These are phyloP conservation scores for Ammospiza nelsoni DNA, from an alignment of 2,113 vertebrate species.

Conservation along the genomic window DNA sequence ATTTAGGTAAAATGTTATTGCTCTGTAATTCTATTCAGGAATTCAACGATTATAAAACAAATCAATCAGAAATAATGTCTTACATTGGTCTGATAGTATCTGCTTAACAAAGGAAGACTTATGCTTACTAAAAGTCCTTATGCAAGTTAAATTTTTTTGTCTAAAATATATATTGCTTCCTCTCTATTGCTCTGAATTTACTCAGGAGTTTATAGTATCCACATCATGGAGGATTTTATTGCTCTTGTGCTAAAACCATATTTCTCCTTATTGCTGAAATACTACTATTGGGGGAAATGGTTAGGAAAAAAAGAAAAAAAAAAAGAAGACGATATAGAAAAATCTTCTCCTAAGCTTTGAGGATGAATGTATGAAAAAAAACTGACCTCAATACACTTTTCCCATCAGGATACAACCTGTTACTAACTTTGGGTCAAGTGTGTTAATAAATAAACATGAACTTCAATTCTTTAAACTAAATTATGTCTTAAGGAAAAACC, in stretches of 20 bases:
- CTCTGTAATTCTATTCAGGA: not conserved
- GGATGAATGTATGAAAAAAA: not conserved
- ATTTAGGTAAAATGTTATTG: slow-evolving; percentile 24
- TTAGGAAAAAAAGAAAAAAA: not conserved
- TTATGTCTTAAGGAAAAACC: accelerated
- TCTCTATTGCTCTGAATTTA: slow-evolving; percentile 38
- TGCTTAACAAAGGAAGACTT: slow-evolving; percentile 41
- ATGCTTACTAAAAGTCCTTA: not conserved
- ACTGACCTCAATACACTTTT: not conserved
- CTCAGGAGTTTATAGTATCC: slow-evolving; percentile 2
- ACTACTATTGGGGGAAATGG: not conserved
- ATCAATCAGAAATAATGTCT: not conserved
- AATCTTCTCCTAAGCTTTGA: not conserved
- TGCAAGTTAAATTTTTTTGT: not conserved
- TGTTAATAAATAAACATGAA: not conserved
- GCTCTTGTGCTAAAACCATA: slow-evolving; percentile 3
- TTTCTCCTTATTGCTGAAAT: slow-evolving; percentile 53
- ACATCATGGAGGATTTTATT: slow-evolving; percentile 41
- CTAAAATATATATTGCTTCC: slow-evolving; percentile 50
- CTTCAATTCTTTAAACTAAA: not conserved
- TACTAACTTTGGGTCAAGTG: not conserved
- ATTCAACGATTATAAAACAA: not conserved
- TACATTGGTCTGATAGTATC: not conserved
- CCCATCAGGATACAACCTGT: not conserved
- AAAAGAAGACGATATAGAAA: not conserved